Evolutionary conservation across 2,888 invertebrate species (phyloP), one percentile per base, ranked within the genome.

Genomic region (Tenodera sinensis): DNA sequence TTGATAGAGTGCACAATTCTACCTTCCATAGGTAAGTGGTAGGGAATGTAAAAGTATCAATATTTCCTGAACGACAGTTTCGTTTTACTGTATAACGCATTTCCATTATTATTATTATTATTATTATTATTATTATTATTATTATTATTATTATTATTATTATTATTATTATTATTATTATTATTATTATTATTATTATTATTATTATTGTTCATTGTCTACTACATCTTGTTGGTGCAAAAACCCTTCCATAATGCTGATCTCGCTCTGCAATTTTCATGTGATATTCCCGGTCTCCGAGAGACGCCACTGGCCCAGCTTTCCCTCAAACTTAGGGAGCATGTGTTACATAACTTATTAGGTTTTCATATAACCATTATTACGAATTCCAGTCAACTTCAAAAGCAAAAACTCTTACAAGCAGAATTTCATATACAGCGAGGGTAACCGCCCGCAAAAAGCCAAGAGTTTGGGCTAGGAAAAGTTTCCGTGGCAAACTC

Each of bases 301-400:
- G 20, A 71, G 54, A 20, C 54, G 54, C 20, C 54, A 71, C 54
- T 71, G 54, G 42, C 1, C 54, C 20, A 6, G 20, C 27, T 25
- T 28, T 14, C 71, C 71, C 85, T 71, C 14, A 71, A 54, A 86
- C 71, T 86, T 86, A 86, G 20, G 30, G 28, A 30, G 82, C 87
- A 87, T 27, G 87, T 87, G 87, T 83, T 87, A 42, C 87, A 87
- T 87, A 87, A 87, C 82, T 87, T 87, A 87, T 87, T 87, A 87
- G 82, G 34, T 87, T 87, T 87, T 87, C 87, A 82, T 83, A 83
- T 42, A 87, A 87, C 30, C 87, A 87, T 71, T 87, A 87, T 87
- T 87, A 87, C 27, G 87, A 87, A 87, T 87, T 87, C 87, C 87
- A 83, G 87, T 87, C 87, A 71, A 87, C 87, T 87, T 87, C 87